Conservation (phyloP, 37 sponge, comb jelly and placozoan species). For the Bolinopsis microptera region DNA sequence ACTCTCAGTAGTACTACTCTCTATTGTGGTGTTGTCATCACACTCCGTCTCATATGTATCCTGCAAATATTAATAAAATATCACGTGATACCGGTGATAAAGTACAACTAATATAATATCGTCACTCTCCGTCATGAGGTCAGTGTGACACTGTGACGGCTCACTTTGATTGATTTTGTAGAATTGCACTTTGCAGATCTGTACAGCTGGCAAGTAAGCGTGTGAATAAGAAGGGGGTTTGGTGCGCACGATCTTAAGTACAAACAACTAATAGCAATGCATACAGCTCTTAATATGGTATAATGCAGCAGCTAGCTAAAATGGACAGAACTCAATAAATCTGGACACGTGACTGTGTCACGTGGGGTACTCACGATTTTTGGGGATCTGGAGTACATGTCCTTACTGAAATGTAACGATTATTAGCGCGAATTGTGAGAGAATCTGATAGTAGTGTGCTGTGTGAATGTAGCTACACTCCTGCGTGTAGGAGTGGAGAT, state of each 20-base stretch:
- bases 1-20: constrained; percentile 42
- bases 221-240: neutral
- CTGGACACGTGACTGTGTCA: neutral
- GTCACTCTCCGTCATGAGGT: too few relatives aligned
- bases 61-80: too few relatives aligned
- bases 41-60: constrained; percentile 54
- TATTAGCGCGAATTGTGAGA: neutral
- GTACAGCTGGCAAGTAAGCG: neutral
- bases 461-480: too few relatives aligned
- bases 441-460: too few relatives aligned
- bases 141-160: too few relatives aligned
- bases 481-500: too few relatives aligned
- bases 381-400: constrained; percentile 17
- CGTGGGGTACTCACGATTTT: constrained; percentile 33
- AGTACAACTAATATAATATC: too few relatives aligned
- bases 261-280: neutral
- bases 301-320: neutral
- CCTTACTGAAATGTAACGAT: constrained; percentile 1
- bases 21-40: constrained; percentile 23
- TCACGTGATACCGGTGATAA: too few relatives aligned
- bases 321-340: neutral
- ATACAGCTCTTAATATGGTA: neutral
- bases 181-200: too few relatives aligned
- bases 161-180: too few relatives aligned
- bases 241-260: neutral